Conservation (phyloP, 2,113 vertebrate species). For the Empidonax alnorum region DNA sequence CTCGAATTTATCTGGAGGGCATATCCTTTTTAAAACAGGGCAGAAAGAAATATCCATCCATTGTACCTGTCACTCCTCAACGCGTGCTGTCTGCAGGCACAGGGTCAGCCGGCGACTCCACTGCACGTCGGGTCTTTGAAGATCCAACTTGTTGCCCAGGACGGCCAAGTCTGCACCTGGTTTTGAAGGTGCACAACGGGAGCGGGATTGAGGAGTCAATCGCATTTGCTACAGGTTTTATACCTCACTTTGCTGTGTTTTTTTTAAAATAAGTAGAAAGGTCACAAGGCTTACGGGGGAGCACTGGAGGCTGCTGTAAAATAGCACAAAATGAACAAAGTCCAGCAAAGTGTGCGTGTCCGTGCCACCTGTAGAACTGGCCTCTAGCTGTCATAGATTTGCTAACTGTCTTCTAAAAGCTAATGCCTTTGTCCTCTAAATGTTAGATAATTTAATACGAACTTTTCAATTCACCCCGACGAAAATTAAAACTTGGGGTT, state of each 20-base stretch:
- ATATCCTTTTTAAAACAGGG: conserved; percentile 16
- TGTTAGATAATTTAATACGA: neutral
- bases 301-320: neutral
- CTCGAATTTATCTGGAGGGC: conserved; percentile 16
- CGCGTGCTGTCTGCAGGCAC: rapidly evolving
- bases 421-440: neutral
- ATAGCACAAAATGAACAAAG: neutral
- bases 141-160: neutral
- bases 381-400: neutral
- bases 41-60: neutral
- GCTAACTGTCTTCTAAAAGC: neutral
- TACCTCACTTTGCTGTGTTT: neutral
- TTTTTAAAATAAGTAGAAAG: neutral
- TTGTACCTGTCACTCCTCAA: neutral
- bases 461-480: neutral
- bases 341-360: neutral
- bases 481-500: neutral
- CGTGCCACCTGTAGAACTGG: neutral
- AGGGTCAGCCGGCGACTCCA: neutral
- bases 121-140: neutral
- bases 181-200: neutral
- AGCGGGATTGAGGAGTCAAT: neutral
- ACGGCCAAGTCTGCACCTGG: neutral
- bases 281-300: neutral
- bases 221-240: neutral